Evolutionary conservation across 2,797 vertebrate species (phyloP), one percentile per base, ranked within the genome.

Genomic region (Chrysocyon brachyurus): DNA sequence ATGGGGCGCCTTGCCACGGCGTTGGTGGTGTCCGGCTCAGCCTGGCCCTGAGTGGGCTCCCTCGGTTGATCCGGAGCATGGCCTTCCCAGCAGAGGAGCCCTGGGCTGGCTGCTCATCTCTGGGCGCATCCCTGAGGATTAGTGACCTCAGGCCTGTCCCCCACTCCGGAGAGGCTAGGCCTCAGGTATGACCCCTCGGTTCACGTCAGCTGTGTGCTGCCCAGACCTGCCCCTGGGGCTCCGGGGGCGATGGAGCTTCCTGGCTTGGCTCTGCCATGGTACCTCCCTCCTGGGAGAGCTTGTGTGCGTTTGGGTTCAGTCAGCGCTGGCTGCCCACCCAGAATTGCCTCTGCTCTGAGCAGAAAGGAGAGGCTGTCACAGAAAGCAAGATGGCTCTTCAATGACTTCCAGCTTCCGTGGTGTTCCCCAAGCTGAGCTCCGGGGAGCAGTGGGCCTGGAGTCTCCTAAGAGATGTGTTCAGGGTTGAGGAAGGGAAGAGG

Each of bases 211-310:
- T 3, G 7, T 8, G 49, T 22, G 88, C 21, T 56, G 52, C 16
- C 54, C 24, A 19, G 54, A 57, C 33, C 10, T 16, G 24, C 66
- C 54, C 52, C 6, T 11, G 1, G 63, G 72, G 61, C 15, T 46
- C 57, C 4, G 0, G 16, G 61, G 46, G 31, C 4, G n/a, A 14
- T 0, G 15, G 22, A 15, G 72, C 61, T n/a, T 68, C 7, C 61
- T 12, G 28, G 7, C 36, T 28, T 4, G 8, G 12, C 11, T 3
- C 2, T 0, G 22, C 28, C 49, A 0, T 0, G 0, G 9, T 4
- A 9, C 33, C n/a, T 66, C n/a, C 26, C 26, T 49, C n/a, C 61
- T 5, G 0, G 7, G 52, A 17, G 5, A 11, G 21, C 61, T 6
- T 0, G 5, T 0, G 12, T 14, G 68, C 31, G 15, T 28, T 46